Evolutionary conservation across 2,888 invertebrate species (phyloP), one percentile per base, ranked within the genome.

Genomic region (Aelia acuminata): DNA sequence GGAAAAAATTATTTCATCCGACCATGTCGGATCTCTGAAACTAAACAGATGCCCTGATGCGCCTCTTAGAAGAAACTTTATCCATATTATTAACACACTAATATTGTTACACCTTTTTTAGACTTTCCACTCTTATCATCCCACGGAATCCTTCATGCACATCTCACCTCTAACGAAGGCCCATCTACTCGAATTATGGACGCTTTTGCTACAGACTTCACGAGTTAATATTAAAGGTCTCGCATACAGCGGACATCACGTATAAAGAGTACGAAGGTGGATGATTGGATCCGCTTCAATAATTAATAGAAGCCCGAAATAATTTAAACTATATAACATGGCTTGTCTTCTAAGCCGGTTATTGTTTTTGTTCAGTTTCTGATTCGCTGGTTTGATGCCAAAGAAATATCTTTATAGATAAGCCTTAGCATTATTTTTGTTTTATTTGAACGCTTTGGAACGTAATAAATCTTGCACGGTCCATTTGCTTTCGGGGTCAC

Each of bases 401-500:
- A 70, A 35, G 7, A 35, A 63, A 70, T 70, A 70, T 70, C 35
- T 35, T 70, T 35, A 35, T 70, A 47, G 80, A 80, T 80, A 80
- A 80, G 43, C 13, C 15, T 13, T 43, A 80, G 18, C 80, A 47
- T 7, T 80, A 43, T 43, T n/a, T 80, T 75, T 75, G 18, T 75
- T 39, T 43, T 80, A 43, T 43, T 43, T 43, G 22, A 43, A 43
- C 43, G 3, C n/a, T 80, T 39, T 35, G 80, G 39, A 15, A 13
- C 80, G n/a, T 43, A 80, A 80, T 43, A 80, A 80, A 80, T 80
- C 43, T 80, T 80, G 22, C 22, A 43, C n/a, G 75, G 43, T 43
- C 39, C 43, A 80, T 80, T 80, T 43, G n/a, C 43, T 43, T 80
- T 80, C 43, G 22, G n/a, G 43, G 39, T 43, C 43, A n/a, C 13